phyloP scores from a whole-genome alignment of 1,140 invertebrate species.

The Trachelipus rathkii region DNA sequence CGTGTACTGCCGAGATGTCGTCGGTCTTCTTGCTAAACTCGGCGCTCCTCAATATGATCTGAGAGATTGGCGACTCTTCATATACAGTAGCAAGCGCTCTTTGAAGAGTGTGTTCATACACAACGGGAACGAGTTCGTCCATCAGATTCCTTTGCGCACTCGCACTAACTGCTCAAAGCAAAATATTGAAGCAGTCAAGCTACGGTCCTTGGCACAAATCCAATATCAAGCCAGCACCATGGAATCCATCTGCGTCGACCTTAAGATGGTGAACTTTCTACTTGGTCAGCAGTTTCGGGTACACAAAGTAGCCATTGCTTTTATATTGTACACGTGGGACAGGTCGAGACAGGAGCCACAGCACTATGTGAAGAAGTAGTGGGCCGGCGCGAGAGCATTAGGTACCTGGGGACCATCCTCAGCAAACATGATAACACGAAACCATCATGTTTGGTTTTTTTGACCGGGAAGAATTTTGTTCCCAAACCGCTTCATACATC shows the following conservation, averaged over 20 bases:
- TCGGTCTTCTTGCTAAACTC: slow-evolving; percentile 24
- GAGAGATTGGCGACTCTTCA: slow-evolving; percentile 31
- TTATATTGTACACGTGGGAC: slow-evolving; percentile 3
- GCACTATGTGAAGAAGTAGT: slow-evolving; percentile 37
- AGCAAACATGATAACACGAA: slow-evolving; percentile 10
- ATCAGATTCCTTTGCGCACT: slow-evolving; percentile 34
- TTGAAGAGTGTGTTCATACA: slow-evolving; percentile 30
- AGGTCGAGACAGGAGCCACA: slow-evolving; percentile 34
- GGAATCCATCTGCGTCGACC: slow-evolving; percentile 27
- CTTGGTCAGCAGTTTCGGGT: slow-evolving; percentile 11
- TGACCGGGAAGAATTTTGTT: neutral
- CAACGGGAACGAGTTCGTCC: slow-evolving; percentile 24
- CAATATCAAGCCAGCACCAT: slow-evolving; percentile 33
- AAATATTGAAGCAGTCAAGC: slow-evolving; percentile 20
- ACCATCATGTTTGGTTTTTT: no score
- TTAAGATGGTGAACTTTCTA: slow-evolving; percentile 30
- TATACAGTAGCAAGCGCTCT: slow-evolving; percentile 20
- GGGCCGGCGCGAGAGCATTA: slow-evolving; percentile 27
- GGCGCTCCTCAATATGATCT: slow-evolving; percentile 33
- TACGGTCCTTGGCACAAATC: slow-evolving; percentile 27
- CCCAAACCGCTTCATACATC: slow-evolving; percentile 12
- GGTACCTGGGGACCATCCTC: neutral
- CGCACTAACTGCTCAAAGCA: slow-evolving; percentile 22
- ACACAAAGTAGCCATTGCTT: slow-evolving; percentile 8
- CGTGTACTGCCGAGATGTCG: slow-evolving; percentile 3